Evolutionary conservation across 2,797 vertebrate species (phyloP).

Genomic region (Chaetophractus vellerosus): DNA sequence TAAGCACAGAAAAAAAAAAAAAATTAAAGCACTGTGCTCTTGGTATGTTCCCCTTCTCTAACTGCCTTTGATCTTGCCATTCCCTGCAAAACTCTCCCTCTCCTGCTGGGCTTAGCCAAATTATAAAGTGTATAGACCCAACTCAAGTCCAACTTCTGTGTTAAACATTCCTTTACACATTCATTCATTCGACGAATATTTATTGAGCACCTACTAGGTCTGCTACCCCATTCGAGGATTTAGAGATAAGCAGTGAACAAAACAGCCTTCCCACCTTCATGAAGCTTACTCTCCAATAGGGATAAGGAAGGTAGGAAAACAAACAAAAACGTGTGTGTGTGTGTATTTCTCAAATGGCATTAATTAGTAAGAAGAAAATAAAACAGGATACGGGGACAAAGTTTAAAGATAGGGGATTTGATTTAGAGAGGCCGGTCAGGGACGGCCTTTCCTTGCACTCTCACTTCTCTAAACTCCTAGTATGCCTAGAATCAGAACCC

Average conservation of each 20-base stretch:
- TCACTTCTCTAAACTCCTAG: not conserved
- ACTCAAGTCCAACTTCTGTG: not conserved
- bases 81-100: not conserved
- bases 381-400: not conserved
- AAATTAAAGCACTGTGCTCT: not conserved
- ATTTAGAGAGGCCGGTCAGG: not conserved
- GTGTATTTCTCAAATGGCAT: not conserved
- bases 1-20: not conserved
- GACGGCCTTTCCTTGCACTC: not conserved
- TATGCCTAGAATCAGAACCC: not conserved
- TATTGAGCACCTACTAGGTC: not conserved
- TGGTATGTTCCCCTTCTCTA: not conserved
- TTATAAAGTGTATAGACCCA: not conserved
- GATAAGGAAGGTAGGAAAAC: not conserved
- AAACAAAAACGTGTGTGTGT: not conserved
- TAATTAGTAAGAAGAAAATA: slow-evolving; percentile 39
- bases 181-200: not conserved
- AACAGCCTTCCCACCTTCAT: not conserved
- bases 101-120: not conserved
- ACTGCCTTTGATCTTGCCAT: not conserved
- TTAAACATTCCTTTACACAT: not conserved
- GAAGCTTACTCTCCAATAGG: not conserved
- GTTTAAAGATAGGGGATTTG: not conserved
- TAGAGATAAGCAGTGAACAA: not conserved
- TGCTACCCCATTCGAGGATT: not conserved